Base-by-base conservation (phyloP, 2,797 vertebrate species). In the Crenichthys baileyi region DNA sequence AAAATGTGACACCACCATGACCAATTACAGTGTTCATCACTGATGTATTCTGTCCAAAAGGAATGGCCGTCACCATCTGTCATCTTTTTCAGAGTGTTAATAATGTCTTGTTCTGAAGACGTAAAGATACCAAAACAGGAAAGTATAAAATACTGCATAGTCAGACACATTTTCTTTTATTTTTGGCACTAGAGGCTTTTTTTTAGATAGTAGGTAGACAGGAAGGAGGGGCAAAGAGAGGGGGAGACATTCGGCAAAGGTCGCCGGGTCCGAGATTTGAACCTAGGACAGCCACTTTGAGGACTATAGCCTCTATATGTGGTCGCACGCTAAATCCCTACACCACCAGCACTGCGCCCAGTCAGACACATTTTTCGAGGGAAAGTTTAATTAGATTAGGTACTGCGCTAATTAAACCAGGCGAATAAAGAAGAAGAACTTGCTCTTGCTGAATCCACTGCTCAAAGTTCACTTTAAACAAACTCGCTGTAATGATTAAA, bases 41-140 rank as follows among this genome's bases (percentile, higher is more conserved):
- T 73, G 51, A 80, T 84, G 78, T 78, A 61, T 84, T 90, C 83
- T 60, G 77, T 80, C 75, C 56, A 77, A 77, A 78, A 87, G 79
- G 84, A 85, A 78, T 18, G 50, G 71, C 61, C 70, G 58, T 76
- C 76, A 41, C 90, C 89, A 90, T 91, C 88, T 92, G 90, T 83
- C 75, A 68, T 77, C 73, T 79, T 50, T 55, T 61, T 78, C 53
- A 77, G 82, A 77, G 73, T 60, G 56, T 50, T 0, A 15, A 56
- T 68, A 71, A 70, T 78, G 76, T 36, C 71, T 73, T 51, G 26
- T 36, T 22, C 63, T 68, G 63, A 7, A 15, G 24, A 15, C 5
- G 58, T 13, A 18, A 65, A 29, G 51, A 71, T 50, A 77, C 20
- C 48, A 7, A 79, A 70, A 76, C 2, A 58, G 55, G 51, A 11